Base-by-base conservation (phyloP, 1,140 invertebrate species). In the Zaprionus davidi region DNA sequence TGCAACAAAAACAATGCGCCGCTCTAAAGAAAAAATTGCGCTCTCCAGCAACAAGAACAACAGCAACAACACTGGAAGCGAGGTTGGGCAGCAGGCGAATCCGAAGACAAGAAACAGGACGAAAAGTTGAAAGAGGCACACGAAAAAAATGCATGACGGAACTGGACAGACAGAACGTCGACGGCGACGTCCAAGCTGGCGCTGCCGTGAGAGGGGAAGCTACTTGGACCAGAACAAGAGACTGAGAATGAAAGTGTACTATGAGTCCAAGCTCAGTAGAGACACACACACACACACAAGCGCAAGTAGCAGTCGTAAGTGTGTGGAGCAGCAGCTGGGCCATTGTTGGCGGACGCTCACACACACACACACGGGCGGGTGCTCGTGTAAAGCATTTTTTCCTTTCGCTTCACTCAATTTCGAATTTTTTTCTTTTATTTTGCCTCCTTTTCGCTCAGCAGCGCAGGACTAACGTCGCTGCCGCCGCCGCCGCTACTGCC, bases 71-170 rank as follows among this genome's bases (percentile, higher is more conserved):
- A 68, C 44, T 36, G 46, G 24, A 15, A 36, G 38, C 24, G 38
- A 73, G 81, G 58, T 38, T 60, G 59, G 56, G 82, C 72, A 85
- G 69, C 72, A 82, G 82, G 72, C 82, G 82, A 86, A 86, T 76
- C 82, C 82, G 65, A 88, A 88, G 85, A 88, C 84, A 88, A 88
- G 85, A 85, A 88, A 79, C 81, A 90, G 85, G 81, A 90, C 85
- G 85, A 88, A 88, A 85, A 90, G 79, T 86, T 86, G 67, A 78
- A 82, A 65, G 36, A 64, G 63, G 59, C 63, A 63, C 49, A 71
- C 63, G 53, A 76, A 79, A 90, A 85, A 85, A 80, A 80, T 74
- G 80, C 81, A 73, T 81, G 86, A 85, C 77, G 71, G 63, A 85
- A 90, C 78, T 90, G 85, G 85, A 90, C 84, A 90, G 85, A 79